Conservation (phyloP, 2,888 invertebrate species). For the Eristalis intricaria region DNA sequence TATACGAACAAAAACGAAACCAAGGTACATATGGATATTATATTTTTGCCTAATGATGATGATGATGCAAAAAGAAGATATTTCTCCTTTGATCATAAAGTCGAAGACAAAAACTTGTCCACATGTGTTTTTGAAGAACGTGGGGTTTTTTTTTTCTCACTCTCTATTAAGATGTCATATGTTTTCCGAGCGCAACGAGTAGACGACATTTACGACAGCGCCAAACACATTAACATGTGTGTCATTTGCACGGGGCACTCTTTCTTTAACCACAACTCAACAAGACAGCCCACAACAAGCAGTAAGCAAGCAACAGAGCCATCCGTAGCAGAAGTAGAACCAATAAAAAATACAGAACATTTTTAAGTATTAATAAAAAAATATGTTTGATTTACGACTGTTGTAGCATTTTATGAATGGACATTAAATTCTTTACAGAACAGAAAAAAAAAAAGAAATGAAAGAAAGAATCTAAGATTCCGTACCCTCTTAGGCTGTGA, state of each 20-base stretch:
- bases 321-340: constrained; percentile 58
- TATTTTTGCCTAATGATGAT: constrained; percentile 68
- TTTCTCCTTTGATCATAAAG: constrained; percentile 24
- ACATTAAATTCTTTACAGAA: constrained; percentile 49
- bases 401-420: constrained; percentile 67
- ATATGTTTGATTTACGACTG: constrained; percentile 68
- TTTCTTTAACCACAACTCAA: constrained; percentile 68
- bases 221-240: constrained; percentile 69
- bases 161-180: constrained; percentile 67
- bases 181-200: constrained; percentile 59
- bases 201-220: constrained; percentile 68
- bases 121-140: constrained; percentile 32
- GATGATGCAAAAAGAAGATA: constrained; percentile 26
- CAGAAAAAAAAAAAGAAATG: neutral
- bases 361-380: constrained; percentile 61
- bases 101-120: constrained; percentile 11
- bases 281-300: constrained; percentile 65
- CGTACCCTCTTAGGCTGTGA: neutral
- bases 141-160: constrained; percentile 18
- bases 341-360: constrained; percentile 54
- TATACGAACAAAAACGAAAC: constrained; percentile 17
- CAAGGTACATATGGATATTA: neutral
- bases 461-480: constrained; percentile 1
- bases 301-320: constrained; percentile 31
- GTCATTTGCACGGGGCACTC: constrained; percentile 63